Evolutionary conservation across 2,888 invertebrate species (phyloP), one percentile per base, ranked within the genome.

Genomic region (Eupithecia centaureata): DNA sequence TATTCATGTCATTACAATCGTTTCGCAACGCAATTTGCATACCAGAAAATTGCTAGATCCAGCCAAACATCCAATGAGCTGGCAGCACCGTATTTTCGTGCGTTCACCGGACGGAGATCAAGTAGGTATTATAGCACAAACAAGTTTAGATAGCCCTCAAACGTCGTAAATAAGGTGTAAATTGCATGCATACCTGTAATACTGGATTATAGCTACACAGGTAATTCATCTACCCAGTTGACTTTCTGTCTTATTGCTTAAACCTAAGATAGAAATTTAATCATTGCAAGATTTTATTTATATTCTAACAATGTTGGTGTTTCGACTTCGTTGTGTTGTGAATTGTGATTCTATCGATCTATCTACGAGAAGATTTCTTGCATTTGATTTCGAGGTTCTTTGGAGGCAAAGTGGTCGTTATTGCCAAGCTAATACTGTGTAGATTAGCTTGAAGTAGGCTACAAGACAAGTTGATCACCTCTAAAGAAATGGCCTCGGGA

Each of bases 401-500:
- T 27, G 59, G 57, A 51, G 32, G 47, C 51, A 72, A 71, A 73
- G 68, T 76, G 57, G 64, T 52, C 77, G 68, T 72, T 81, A 82
- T 64, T 5, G 0, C 0, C 0, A 54, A 22, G 22, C 3, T 13
- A 10, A 0, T 83, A 82, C 74, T 75, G 74, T 72, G 72, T 64
- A 79, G 63, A 77, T 75, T 81, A 5, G 60, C 57, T 72, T 76
- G 69, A 51, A 60, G 65, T 71, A 25, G 47, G 30, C 67, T 54
- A 72, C 62, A 75, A 87, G 81, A 86, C 84, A 75, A 88, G 82
- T 87, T 85, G 90, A 90, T 47, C 47, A 47, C 47, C 47, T 47
- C 47, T n/a, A 47, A 47, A 47, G 89, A 89, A 89, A 89, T 87
- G 90, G 86, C 91, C 90, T 90, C 90, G 86, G 77, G 64, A 70